Evolutionary conservation across 2,888 invertebrate genomes (phyloP), one percentile per base, ranked within the genome.

Genomic region (Leptopilina myrica): DNA sequence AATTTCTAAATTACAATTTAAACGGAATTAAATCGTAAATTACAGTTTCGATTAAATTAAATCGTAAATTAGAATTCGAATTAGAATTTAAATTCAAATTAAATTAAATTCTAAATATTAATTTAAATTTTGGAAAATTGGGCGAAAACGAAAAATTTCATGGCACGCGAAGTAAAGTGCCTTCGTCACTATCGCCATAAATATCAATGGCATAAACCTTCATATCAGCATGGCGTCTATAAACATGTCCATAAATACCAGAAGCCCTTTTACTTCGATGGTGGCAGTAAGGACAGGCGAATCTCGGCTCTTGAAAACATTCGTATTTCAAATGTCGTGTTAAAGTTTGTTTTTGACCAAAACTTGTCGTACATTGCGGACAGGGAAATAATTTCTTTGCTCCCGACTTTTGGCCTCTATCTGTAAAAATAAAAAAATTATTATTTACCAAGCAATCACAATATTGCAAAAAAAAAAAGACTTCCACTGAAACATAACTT

Each of bases 311-410:
- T 64, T 83, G 80, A 5, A 88, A 89, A 56, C 82, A 82, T 64
- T 83, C 83, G 62, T 82, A 82, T 7, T 81, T 40, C 2, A 83
- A 62, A 76, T 83, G 84, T 53, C 88, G 81, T 6, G 88, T 85
- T 75, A 88, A 81, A 78, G 83, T 85, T 15, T 82, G 82, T 64
- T 84, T 82, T 67, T 88, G 86, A 0, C 81, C 85, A 79, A 91
- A 91, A 40, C 84, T 85, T 49, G 85, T 86, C 43, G 84, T 82
- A 73, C 90, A 90, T 40, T 84, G 84, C 5, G 88, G 86, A 77
- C 90, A 90, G 7, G 76, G 73, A 67, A 83, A 85, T 75, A 20
- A 53, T 69, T 49, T 46, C 49, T 69, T 46, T 5, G 5, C 33
- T 33, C 33, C 33, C 5, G 33, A 33, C 33, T 4, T 33, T 5